Evolutionary conservation across 2,888 invertebrate genomes (phyloP), one percentile per base, ranked within the genome.

Genomic region (Gryllus longicercus): DNA sequence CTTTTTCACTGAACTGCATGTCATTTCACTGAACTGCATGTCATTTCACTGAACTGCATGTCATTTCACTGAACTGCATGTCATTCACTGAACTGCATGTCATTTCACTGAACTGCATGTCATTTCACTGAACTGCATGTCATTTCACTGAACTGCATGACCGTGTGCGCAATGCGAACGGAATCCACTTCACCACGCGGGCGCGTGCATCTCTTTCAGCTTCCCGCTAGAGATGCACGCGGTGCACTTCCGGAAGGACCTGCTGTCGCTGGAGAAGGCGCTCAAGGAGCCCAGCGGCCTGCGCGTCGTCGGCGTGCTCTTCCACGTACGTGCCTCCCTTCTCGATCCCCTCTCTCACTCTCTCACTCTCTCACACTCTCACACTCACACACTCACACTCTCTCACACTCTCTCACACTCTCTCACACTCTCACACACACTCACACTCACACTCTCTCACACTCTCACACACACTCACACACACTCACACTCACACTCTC

Each of bases 281-380:
- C n/a, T 63, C 14, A 18, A 14, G 16, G 63, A 18, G 14, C 63
- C 63, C n/a, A n/a, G n/a, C n/a, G 63, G 63, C 4, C 63, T 63
- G 63, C 63, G 63, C n/a, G 63, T 63, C 14, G n/a, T 63, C 63
- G 63, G 63, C n/a, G 63, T 63, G 63, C 63, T 63, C 63, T 63
- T 63, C 63, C 14, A n/a, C 14, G 63, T 63, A n/a, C 14, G 63
- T 38, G 38, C 38, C 74, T 12, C 75, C 78, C 51, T 21, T 81
- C 75, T 77, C 23, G 76, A 0, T 18, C 50, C 77, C 16, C 78
- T 49, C 75, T 51, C 21, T 50, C 50, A 14, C 50, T 21, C 50
- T 14, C 50, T 50, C 63, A 21, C 76, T 76, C 76, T 2, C 76
- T 0, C 76, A 38, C 76, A n/a, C 76, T 11, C 76, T 11, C 76